Evolutionary conservation across 2,113 vertebrate genomes (phyloP).

Genomic region (Anguilla japonica): DNA sequence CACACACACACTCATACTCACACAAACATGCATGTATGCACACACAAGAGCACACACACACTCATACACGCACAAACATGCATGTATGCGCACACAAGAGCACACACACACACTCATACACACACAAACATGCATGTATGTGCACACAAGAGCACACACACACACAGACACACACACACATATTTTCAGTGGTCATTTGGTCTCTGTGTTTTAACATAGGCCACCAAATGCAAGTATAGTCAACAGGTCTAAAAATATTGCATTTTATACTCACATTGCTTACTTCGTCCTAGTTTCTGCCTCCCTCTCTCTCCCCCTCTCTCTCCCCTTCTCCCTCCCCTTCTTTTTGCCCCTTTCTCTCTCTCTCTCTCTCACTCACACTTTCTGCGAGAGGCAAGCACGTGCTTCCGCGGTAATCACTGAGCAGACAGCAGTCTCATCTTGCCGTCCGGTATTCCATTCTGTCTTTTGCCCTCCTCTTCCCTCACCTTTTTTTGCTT

Average conservation of each 20-base stretch:
- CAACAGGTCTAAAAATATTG: slow-evolving; percentile 44
- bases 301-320: not conserved
- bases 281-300: slow-evolving; percentile 7
- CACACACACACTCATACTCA: slow-evolving; percentile 11
- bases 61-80: too few species aligned
- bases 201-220: slow-evolving; percentile 35
- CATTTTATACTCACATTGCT: slow-evolving; percentile 16
- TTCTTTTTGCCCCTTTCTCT: slow-evolving; percentile 23
- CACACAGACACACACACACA: not conserved
- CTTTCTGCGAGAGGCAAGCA: slow-evolving; percentile 34
- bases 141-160: not conserved
- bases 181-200: not conserved
- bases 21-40: not conserved
- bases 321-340: slow-evolving; percentile 10
- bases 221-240: slow-evolving; percentile 58
- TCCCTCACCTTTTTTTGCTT: not conserved
- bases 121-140: not conserved
- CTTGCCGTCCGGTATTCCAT: slow-evolving; percentile 31
- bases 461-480: slow-evolving; percentile 4
- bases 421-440: slow-evolving; percentile 41
- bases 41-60: too few species aligned
- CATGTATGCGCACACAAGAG: too few species aligned
- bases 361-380: slow-evolving; percentile 6
- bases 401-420: slow-evolving; percentile 38
- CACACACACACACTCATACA: too few species aligned